These are phyloP conservation scores for Plebejus argus DNA, from an alignment of 2,888 invertebrate species.

Conservation along the genomic window DNA sequence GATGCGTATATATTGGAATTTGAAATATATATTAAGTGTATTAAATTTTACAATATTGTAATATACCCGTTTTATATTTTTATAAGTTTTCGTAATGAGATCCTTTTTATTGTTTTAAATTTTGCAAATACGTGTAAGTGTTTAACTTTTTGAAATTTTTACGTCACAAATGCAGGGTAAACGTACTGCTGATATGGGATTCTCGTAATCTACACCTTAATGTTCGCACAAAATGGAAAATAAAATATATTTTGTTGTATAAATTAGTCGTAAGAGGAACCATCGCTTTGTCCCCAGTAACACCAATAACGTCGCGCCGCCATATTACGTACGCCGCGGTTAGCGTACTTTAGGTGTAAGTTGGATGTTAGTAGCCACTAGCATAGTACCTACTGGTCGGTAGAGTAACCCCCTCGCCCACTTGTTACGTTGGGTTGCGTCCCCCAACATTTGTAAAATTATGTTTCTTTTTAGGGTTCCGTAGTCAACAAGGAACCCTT, in stretches of 20 bases:
- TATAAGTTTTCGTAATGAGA: conserved; percentile 32
- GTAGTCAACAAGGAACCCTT: no score
- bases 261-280: conserved; percentile 49
- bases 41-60: conserved; percentile 30
- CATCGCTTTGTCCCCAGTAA: conserved; percentile 58
- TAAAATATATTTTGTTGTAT: conserved; percentile 43
- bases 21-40: conserved; percentile 1
- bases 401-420: conserved; percentile 49
- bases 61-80: conserved; percentile 34
- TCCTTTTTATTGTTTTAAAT: conserved; percentile 39
- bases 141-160: conserved; percentile 63
- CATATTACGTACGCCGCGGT: conserved; percentile 48
- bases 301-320: conserved; percentile 61
- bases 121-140: conserved; percentile 34
- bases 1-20: background rate
- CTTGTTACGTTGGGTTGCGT: conserved; percentile 19
- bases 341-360: conserved; percentile 56
- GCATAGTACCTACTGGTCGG: conserved; percentile 70
- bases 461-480: no score
- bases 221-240: conserved; percentile 50
- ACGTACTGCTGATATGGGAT: conserved; percentile 46
- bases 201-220: conserved; percentile 43
- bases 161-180: conserved; percentile 66
- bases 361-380: conserved; percentile 61
- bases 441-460: background rate